Evolutionary conservation across 2,797 vertebrate species (phyloP).

Genomic region (Geotrypetes seraphini): DNA sequence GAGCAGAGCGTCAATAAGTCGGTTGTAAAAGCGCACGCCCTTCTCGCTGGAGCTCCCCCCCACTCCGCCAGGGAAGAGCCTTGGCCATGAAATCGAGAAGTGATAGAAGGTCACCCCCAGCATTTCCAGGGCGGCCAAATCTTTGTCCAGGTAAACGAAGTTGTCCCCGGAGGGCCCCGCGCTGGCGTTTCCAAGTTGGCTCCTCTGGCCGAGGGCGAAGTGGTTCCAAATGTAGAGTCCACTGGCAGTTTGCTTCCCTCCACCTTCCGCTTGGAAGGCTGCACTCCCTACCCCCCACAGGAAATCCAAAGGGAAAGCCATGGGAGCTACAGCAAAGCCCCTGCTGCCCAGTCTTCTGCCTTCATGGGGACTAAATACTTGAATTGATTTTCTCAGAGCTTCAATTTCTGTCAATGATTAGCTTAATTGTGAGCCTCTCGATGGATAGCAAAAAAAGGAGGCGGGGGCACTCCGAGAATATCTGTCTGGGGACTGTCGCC

Average conservation of each 20-base stretch:
- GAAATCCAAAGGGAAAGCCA: no score
- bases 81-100: conserved; percentile 90
- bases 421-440: conserved; percentile 70
- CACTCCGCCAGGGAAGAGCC: conserved; percentile 76
- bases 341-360: no score
- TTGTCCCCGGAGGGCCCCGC: conserved; percentile 65
- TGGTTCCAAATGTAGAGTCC: conserved; percentile 82
- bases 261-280: no score
- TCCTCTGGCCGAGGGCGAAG: conserved; percentile 46
- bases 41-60: conserved; percentile 46
- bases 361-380: no score
- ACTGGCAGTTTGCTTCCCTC: conserved; percentile 62
- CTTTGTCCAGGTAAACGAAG: no score
- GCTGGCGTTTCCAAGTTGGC: conserved; percentile 9
- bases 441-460: conserved; percentile 41
- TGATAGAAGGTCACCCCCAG: conserved; percentile 75
- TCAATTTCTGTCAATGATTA: conserved; percentile 89
- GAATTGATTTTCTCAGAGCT: conserved; percentile 52
- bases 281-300: no score
- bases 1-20: conserved; percentile 59
- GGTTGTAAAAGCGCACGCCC: conserved; percentile 71
- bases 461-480: conserved; percentile 22
- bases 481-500: no score
- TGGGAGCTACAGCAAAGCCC: no score
- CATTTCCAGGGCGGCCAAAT: no score